A percentile compares a stretch with the other conserved stretches of the same genome.
Conservation (phyloP, 1,140 invertebrate genomes). For the Solenopsis invicta region DNA sequence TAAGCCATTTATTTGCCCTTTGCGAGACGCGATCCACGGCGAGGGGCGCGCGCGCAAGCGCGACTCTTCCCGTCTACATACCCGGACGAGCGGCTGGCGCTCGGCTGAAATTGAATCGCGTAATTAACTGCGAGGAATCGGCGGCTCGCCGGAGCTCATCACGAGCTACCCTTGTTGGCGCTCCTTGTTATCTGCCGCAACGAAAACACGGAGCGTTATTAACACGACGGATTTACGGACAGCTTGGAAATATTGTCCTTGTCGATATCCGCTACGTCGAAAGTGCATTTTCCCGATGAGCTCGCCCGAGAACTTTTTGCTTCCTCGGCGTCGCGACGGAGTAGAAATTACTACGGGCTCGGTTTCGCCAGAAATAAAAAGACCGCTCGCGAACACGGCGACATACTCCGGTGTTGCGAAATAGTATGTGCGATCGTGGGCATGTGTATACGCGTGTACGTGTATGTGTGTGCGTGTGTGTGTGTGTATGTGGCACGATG, state of each 20-base stretch:
- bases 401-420: conserved; percentile 21
- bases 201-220: not conserved
- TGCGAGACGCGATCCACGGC: not conserved
- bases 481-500: not conserved
- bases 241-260: conserved; percentile 34
- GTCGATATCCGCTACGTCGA: conserved; percentile 17
- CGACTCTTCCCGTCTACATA: not conserved
- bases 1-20: conserved; percentile 15
- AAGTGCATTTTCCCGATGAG: conserved; percentile 58
- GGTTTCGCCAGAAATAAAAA: conserved; percentile 54
- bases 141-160: not conserved
- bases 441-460: not conserved
- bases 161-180: not conserved
- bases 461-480: not conserved
- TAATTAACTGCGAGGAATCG: conserved; percentile 22
- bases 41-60: no score
- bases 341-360: conserved; percentile 57
- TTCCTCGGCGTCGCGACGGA: conserved; percentile 1
- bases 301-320: conserved; percentile 22
- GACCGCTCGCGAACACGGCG: conserved; percentile 43
- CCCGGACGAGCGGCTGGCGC: not conserved
- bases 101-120: conserved; percentile 21
- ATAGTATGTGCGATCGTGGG: not conserved
- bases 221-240: conserved; percentile 19
- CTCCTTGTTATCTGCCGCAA: not conserved